These are phyloP conservation scores for Micropoecilia bifurca DNA, from an alignment of 2,797 vertebrate species.

Conservation along the genomic window DNA sequence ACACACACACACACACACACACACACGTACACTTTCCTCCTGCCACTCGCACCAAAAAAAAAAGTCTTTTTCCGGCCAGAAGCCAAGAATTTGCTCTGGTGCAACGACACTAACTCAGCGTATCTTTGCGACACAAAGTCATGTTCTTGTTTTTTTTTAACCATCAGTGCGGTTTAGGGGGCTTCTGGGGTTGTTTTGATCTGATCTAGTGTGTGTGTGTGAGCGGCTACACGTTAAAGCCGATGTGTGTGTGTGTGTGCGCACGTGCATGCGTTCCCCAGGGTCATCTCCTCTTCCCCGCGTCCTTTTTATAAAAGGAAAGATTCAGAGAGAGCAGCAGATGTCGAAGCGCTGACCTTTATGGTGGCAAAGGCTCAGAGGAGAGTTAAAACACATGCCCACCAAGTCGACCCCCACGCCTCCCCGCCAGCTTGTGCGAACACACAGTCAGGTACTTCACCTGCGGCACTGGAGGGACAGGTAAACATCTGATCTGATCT, in stretches of 20 bases:
- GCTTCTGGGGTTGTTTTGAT: conserved; percentile 33
- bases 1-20: no score
- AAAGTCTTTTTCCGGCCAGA: conserved; percentile 60
- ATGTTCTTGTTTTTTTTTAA: conserved; percentile 56
- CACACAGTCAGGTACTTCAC: conserved; percentile 16
- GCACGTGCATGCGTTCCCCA: conserved; percentile 57
- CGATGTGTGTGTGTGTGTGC: conserved; percentile 13
- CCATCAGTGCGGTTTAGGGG: conserved; percentile 38
- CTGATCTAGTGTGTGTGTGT: conserved; percentile 28
- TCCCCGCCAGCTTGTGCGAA: conserved; percentile 5
- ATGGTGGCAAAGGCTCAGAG: conserved; percentile 72
- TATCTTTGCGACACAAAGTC: conserved; percentile 59
- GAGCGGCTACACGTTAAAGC: conserved; percentile 38
- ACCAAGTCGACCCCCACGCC: conserved; percentile 16
- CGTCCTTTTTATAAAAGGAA: conserved; percentile 72
- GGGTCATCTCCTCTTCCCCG: conserved; percentile 76
- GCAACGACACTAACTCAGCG: conserved; percentile 63
- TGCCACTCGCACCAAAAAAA: conserved; percentile 32
- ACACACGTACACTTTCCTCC: neutral
- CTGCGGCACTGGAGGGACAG: conserved; percentile 39
- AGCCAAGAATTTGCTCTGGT: conserved; percentile 57
- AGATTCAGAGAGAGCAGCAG: conserved; percentile 78
- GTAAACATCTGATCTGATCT: conserved; percentile 54
- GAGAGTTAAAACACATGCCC: conserved; percentile 72
- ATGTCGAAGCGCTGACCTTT: conserved; percentile 79